Evolutionary conservation across 2,113 vertebrate genomes (phyloP).

Genomic region (Prinia subflava): DNA sequence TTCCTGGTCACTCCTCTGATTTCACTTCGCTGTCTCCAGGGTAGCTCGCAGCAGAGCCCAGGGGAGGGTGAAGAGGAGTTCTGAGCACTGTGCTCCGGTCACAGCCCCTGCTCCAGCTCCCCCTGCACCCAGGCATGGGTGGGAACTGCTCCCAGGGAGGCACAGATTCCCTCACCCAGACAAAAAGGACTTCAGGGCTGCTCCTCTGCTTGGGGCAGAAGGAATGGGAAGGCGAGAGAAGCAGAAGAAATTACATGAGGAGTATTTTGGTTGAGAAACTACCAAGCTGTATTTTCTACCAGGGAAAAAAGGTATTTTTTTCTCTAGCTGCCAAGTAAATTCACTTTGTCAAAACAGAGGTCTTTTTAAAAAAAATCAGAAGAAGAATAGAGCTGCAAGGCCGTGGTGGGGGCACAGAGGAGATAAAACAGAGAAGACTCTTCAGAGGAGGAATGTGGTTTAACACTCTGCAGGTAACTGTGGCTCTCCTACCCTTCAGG

Average conservation of each 20-base stretch:
- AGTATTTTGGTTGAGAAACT: not conserved
- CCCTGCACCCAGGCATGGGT: accelerated
- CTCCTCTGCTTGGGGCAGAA: not conserved
- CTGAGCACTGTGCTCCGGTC: not conserved
- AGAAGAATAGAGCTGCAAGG: not conserved
- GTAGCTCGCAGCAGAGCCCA: not conserved
- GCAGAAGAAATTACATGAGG: not conserved
- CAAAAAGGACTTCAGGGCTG: not conserved
- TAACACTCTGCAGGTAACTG: not conserved
- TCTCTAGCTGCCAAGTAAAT: not conserved
- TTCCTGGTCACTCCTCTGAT: not conserved
- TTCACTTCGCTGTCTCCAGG: not conserved
- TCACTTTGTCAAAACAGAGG: not conserved
- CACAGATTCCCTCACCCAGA: not conserved
- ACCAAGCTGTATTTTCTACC: not conserved
- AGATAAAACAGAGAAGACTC: not conserved
- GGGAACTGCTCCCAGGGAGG: not conserved
- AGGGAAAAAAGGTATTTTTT: not conserved
- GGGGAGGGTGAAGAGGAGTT: not conserved
- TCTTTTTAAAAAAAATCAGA: not conserved
- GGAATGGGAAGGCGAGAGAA: not conserved
- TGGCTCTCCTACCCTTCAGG: not conserved
- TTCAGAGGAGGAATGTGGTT: not conserved
- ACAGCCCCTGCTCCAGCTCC: not conserved
- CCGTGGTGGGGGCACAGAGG: not conserved